Percentiles rank a stretch among this genome's conserved stretches.
Conservation (phyloP, 2,113 vertebrate genomes). For the Coptodon bakossiorum region DNA sequence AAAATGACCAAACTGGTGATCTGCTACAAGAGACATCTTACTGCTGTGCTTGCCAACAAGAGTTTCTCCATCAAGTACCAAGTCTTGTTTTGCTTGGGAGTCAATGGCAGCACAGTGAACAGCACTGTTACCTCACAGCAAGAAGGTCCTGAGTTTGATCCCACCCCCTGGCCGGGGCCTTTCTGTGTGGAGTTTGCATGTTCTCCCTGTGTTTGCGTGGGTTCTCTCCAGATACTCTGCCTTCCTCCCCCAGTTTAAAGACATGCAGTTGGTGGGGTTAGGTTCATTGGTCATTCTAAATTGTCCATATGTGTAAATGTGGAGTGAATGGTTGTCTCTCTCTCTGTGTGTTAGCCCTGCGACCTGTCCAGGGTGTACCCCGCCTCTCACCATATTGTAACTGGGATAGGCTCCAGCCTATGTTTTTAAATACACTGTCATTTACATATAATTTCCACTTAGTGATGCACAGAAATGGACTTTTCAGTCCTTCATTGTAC, state of each 20-base stretch:
- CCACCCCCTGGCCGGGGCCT: neutral
- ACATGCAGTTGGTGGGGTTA: neutral
- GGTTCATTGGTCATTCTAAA: neutral
- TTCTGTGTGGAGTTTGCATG: neutral
- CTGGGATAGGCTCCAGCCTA: neutral
- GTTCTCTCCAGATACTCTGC: neutral
- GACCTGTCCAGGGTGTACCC: neutral
- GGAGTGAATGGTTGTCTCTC: accelerated
- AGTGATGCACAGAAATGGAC: neutral
- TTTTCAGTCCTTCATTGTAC: neutral
- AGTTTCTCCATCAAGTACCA: too few relatives aligned
- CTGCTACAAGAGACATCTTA: too few relatives aligned
- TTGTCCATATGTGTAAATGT: neutral
- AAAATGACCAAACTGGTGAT: too few relatives aligned
- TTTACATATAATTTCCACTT: neutral
- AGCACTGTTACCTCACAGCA: neutral
- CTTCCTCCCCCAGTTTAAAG: neutral
- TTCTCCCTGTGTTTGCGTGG: neutral
- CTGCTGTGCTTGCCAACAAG: too few relatives aligned
- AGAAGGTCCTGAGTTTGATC: neutral
- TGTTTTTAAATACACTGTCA: neutral
- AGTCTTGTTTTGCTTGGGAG: neutral
- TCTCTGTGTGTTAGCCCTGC: neutral
- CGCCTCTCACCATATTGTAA: neutral
- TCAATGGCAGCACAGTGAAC: neutral